Evolutionary conservation across 2,113 vertebrate species (phyloP), one percentile per base, ranked within the genome.

Genomic region (Helogale parvula): DNA sequence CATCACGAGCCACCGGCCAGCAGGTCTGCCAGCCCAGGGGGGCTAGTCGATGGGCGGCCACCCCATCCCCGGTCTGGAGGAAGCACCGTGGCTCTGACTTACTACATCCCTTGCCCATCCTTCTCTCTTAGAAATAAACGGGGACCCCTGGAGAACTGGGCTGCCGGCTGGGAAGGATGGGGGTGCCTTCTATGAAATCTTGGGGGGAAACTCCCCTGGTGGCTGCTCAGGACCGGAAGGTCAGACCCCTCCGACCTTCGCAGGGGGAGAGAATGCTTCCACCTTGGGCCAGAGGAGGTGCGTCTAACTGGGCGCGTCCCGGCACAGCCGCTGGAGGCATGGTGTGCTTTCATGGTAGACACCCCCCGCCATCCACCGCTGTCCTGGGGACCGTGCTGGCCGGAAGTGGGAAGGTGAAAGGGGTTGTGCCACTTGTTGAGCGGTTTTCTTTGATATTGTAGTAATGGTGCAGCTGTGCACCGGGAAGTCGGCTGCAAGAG

Each of bases 11-110:
- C 31, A 1, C 38, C 16, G 17, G 65, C 47, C 45, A 16, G 33
- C 71, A 5, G 41, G 50, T 23, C 52, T 3, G 2, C 52, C 7
- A 10, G 74, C 52, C 29, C n/a, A 0, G 76, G 38, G 66, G 68
- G 72, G 16, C 63, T 12, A 0, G 16, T 1, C 0, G 9, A 0
- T 0, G 47, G 47, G 65, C 54, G 33, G 76, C 72, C 13, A 0
- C n/a, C n/a, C 38, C 19, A 0, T 35, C 50, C 57, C 29, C 47
- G 27, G 38, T 2, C 77, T 5, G 5, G 12, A 38, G 65, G 41
- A 80, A 47, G 45, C 1, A 0, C 19, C 19, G 41, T 35, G 27
- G 16, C 23, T 23, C 38, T 65, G n/a, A 71, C 60, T 7, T 2
- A 11, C 29, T 1, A 12, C 38, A 12, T 14, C 33, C 23, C 27